Base-by-base conservation (phyloP, 2,797 vertebrate genomes). In the Leptoclinus maculatus region DNA sequence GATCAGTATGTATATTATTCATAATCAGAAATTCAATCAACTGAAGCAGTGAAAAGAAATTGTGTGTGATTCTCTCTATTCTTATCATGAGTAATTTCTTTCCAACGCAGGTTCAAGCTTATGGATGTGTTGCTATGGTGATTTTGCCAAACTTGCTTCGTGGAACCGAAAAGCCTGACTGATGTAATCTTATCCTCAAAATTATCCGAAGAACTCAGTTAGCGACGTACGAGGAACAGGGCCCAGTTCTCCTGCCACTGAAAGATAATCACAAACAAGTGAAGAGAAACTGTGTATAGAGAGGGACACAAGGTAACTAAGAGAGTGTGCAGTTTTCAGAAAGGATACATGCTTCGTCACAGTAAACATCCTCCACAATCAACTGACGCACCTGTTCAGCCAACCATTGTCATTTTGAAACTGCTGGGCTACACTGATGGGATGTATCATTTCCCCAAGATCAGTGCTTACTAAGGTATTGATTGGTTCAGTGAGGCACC, bases 381-480 rank as follows among this genome's bases (percentile, higher is more conserved):
- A 41, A 41, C 39, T 2, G 27, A 2, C 39, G 57, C 13, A 10
- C 2, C n/a, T 64, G 3, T n/a, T 41, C 2, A 53, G 51, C 38
- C 58, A 78, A 64, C 74, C 54, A 71, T 17, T 64, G 57, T 23
- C 4, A 34, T 63, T 58, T 64, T 47, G n/a, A 68, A 63, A 47
- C 17, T 39, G 54, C 47, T 13, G 2, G 0, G 39, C 14, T 67
- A 29, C 45, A 65, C 19, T 60, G 41, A 53, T 71, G 36, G 60
- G 25, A 41, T 57, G 2, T 19, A 8, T 70, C 13, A 56, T 39
- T 23, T 43, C 3, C 12, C 10, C 7, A 58, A 16, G 51, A 7
- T 47, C 67, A 53, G 21, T 6, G 32, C 41, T 47, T 39, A 17
- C 34, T 21, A 16, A 39, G 16, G 32, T 19, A 58, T 1, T 21